These are phyloP conservation scores for Manacus vitellinus DNA, from an alignment of 2,113 vertebrate species.

Conservation along the genomic window DNA sequence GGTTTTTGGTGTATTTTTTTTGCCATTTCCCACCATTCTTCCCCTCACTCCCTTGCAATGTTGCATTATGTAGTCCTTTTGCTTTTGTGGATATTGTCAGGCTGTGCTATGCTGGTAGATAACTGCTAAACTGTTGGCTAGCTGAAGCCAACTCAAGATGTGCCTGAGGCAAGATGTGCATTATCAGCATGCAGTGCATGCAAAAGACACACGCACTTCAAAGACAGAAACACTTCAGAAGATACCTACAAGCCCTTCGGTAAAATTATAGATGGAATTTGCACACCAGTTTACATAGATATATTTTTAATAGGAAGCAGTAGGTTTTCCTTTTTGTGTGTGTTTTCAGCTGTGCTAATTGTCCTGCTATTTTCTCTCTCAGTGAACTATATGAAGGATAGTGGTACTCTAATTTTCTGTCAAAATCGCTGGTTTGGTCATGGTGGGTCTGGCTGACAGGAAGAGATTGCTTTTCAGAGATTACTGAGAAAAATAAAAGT, in stretches of 20 bases:
- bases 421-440: neutral
- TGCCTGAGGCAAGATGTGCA: neutral
- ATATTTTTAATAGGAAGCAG: neutral
- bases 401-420: neutral
- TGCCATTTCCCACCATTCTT: neutral
- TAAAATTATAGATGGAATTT: neutral
- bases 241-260: neutral
- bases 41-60: rapidly evolving
- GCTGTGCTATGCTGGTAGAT: neutral
- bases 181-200: neutral
- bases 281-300: neutral
- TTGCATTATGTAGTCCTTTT: neutral
- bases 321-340: neutral
- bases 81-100: neutral
- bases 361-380: neutral
- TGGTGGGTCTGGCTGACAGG: neutral
- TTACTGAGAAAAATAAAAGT: neutral
- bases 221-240: neutral
- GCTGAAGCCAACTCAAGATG: neutral
- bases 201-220: neutral
- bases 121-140: neutral
- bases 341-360: neutral
- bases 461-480: neutral
- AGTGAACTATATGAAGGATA: neutral
- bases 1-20: neutral